Evolutionary conservation across 2,888 invertebrate genomes (phyloP), one percentile per base, ranked within the genome.

Genomic region (Dendrolimus houi): DNA sequence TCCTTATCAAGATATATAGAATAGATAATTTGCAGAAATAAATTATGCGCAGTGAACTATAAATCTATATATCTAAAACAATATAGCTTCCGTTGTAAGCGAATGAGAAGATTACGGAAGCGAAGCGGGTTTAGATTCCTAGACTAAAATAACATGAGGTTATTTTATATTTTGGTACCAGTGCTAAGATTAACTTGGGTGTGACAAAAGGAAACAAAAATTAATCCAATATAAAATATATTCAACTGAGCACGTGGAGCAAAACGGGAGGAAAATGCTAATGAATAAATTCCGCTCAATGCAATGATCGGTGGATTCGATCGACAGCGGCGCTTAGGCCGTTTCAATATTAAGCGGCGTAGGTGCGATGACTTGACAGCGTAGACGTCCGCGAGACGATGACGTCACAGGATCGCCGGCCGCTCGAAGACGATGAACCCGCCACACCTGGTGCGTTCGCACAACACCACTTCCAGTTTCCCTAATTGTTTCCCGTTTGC

Each of bases 401-500:
- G 83, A 87, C 86, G 85, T 86, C 85, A 87, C 86, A 76, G 85
- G 85, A 80, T 81, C 81, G 81, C 75, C 77, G 79, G 64, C 79
- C 84, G 72, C 47, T 9, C 9, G 10, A 47, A 47, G 47, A 47
- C 86, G 87, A 85, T 82, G 81, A 85, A 72, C 85, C 79, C 72
- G 66, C 66, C 66, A 64, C 66, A 63, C 80, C 85, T 85, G 86
- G 87, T 87, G 85, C 83, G 83, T 82, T 81, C 78, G 77, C 79
- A 77, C 76, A 70, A 69, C 60, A 59, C 63, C 69, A 69, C 69
- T 73, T 71, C 72, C 72, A 71, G 74, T 71, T 77, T 77, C 70
- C 73, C 66, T 69, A 62, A 62, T 66, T 68, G 68, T 64, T 65
- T 67, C 66, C 69, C 64, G 64, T 66, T 69, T 68, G 61, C 65